Evolutionary conservation across 2,797 vertebrate species (phyloP).

Genomic region (Chelon auratus): DNA sequence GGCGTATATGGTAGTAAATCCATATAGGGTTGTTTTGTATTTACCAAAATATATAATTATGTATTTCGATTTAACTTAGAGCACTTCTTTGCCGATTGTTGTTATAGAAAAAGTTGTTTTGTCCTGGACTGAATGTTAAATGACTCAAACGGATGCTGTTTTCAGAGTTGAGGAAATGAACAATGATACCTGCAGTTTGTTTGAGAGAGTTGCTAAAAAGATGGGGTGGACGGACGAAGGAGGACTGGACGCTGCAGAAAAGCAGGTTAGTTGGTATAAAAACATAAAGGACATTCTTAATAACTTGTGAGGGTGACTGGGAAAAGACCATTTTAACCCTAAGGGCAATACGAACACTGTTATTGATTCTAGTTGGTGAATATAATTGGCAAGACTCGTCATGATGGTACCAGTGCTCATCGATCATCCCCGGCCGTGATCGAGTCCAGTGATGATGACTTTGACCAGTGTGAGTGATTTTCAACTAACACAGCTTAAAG

Average conservation of each 20-base stretch:
- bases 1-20: not conserved
- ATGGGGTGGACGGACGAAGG: slow-evolving; percentile 75
- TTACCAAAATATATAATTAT: too few species aligned
- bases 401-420: slow-evolving; percentile 41
- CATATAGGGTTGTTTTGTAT: not conserved
- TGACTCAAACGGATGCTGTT: not conserved
- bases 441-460: slow-evolving; percentile 87
- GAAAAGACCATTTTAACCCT: not conserved
- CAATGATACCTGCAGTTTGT: slow-evolving; percentile 58
- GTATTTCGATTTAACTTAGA: too few species aligned
- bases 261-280: slow-evolving; percentile 64
- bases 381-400: slow-evolving; percentile 69
- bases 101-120: too few species aligned
- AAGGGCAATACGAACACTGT: not conserved
- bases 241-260: slow-evolving; percentile 70
- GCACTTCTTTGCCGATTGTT: too few species aligned
- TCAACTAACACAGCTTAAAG: not conserved
- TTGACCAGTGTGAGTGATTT: slow-evolving; percentile 84
- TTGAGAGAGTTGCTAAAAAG: slow-evolving; percentile 79
- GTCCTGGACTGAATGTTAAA: slow-evolving; percentile 39
- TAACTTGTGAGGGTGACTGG: not conserved
- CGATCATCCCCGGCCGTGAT: slow-evolving; percentile 1
- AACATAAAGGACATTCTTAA: not conserved
- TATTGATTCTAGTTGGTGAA: slow-evolving; percentile 62
- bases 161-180: slow-evolving; percentile 64